Percentiles rank a stretch among this genome's conserved stretches.
These are phyloP conservation scores for Phortica variegata DNA, from an alignment of 1,140 invertebrate genomes.

Conservation along the genomic window DNA sequence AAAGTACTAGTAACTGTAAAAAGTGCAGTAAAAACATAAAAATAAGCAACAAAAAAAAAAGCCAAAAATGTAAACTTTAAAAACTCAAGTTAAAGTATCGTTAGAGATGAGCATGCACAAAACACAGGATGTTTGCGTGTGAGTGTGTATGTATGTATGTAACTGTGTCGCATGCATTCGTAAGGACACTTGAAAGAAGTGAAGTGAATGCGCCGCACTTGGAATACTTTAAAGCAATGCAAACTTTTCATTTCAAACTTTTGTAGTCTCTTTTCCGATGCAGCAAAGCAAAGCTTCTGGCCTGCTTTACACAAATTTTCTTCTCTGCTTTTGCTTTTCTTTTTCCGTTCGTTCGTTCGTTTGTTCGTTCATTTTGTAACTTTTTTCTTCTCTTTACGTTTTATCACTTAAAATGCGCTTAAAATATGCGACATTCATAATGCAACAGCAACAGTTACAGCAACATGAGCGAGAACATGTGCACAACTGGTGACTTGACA, in stretches of 20 bases:
- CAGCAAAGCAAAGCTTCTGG: too few relatives aligned
- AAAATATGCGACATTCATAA: conserved; percentile 50
- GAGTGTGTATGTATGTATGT: background rate
- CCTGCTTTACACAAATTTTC: conserved; percentile 3
- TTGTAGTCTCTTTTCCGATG: too few relatives aligned
- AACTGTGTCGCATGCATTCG: background rate
- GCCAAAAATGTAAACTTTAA: conserved; percentile 1
- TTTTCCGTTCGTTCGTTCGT: background rate
- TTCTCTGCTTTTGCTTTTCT: background rate
- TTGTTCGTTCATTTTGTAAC: conserved; percentile 4
- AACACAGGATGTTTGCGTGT: background rate
- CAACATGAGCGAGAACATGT: conserved; percentile 6
- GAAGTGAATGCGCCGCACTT: background rate
- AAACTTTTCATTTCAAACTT: conserved; percentile 3
- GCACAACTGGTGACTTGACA: background rate
- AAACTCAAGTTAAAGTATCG: conserved; percentile 4
- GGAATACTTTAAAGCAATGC: conserved; percentile 11
- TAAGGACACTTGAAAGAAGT: too few relatives aligned
- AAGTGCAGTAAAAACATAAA: conserved; percentile 3
- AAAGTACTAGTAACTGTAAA: conserved; percentile 1
- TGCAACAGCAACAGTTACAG: conserved; percentile 27
- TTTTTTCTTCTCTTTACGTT: background rate
- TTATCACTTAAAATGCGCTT: conserved; percentile 21
- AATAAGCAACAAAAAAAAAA: conserved; percentile 20
- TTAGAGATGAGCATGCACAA: conserved; percentile 4